Evolutionary conservation across 2,888 invertebrate species (phyloP).

Genomic region (Strigamia transsilvanica): DNA sequence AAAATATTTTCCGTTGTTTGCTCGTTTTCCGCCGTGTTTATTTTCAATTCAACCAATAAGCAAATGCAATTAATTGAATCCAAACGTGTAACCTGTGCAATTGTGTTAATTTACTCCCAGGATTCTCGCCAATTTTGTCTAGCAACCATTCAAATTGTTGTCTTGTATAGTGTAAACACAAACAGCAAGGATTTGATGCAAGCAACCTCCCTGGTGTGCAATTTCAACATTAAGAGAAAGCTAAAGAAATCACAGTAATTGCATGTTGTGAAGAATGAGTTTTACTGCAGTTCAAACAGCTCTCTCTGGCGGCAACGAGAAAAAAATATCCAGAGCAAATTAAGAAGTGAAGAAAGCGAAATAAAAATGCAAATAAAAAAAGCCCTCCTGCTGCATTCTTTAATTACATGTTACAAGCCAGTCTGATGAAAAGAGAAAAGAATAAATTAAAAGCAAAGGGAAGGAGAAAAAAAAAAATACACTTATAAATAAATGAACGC

Average conservation of each 20-base stretch:
- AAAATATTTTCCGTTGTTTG: no score
- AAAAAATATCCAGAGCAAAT: constrained; percentile 8
- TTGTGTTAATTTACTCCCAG: not conserved
- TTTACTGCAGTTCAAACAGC: not conserved
- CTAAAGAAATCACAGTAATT: constrained; percentile 3
- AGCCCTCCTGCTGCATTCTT: not conserved
- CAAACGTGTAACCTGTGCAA: not conserved
- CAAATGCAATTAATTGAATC: not conserved
- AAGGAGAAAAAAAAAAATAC: not conserved
- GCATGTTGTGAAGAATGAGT: constrained; percentile 2
- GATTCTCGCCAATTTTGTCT: constrained; percentile 1
- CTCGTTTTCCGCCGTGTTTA: not conserved
- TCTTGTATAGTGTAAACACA: not conserved
- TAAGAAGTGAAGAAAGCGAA: not conserved
- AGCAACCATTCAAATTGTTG: constrained; percentile 1
- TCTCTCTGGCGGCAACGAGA: constrained; percentile 5
- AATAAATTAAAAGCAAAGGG: not conserved
- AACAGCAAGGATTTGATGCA: not conserved
- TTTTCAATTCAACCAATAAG: not conserved
- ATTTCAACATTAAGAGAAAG: constrained; percentile 2
- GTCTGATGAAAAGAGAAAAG: constrained; percentile 2
- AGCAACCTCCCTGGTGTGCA: not conserved
- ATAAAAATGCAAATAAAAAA: not conserved
- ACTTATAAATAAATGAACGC: not conserved
- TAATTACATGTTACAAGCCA: constrained; percentile 3